Percentiles rank a stretch among this genome's conserved stretches.
These are phyloP conservation scores for Zoroaster sp. DNA, from an alignment of 53 echinoderm and acorn worm species.

Conservation along the genomic window DNA sequence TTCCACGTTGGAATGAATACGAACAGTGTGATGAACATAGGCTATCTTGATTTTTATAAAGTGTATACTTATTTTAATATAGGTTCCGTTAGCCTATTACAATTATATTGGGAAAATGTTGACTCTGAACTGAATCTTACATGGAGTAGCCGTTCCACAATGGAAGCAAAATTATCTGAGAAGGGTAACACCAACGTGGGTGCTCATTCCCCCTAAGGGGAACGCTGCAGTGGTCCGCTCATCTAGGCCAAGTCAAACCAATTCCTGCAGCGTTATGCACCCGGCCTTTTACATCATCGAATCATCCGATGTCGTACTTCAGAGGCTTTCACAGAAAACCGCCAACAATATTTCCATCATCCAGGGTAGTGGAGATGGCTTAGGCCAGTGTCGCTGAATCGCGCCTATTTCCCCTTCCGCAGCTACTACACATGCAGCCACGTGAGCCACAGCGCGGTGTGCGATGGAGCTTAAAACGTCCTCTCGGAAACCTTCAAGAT, in stretches of 20 bases:
- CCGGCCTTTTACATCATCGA: not conserved
- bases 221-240: not conserved
- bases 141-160: too few species aligned
- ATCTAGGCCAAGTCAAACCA: not conserved
- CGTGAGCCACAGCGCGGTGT: not conserved
- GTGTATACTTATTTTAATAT: too few species aligned
- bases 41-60: too few species aligned
- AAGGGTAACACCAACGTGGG: too few species aligned
- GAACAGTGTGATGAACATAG: too few species aligned
- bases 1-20: too few species aligned
- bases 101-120: too few species aligned
- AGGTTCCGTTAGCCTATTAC: too few species aligned
- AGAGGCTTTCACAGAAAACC: not conserved
- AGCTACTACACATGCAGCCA: not conserved
- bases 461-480: not conserved
- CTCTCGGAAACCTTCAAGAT: not conserved
- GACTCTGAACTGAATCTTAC: too few species aligned
- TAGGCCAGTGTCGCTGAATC: not conserved
- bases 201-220: not conserved
- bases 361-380: not conserved
- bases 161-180: too few species aligned
- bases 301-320: not conserved
- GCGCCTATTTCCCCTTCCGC: constrained; percentile 16
- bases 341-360: not conserved
- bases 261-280: not conserved